Evolutionary conservation across 92 coral and sea anemone species (phyloP).

Genomic region (Phymanthus crucifer): DNA sequence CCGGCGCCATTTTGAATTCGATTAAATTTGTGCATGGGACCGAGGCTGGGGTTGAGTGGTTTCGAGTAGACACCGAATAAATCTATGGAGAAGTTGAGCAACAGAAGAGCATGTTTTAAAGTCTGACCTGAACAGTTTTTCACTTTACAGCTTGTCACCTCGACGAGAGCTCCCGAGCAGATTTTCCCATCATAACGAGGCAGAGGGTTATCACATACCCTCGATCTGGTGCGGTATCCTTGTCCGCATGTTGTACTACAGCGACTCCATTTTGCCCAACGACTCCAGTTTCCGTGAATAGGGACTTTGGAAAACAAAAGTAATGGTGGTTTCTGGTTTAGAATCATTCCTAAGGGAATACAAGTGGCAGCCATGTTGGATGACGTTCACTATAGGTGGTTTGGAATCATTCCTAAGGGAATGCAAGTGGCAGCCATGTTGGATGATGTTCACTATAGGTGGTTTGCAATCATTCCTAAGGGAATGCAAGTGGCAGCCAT

Average conservation of each 20-base stretch:
- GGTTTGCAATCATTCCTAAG: no score
- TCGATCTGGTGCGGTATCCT: conserved; percentile 60
- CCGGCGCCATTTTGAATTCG: no score
- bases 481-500: no score
- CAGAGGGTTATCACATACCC: conserved; percentile 61
- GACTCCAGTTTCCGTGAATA: conserved; percentile 74
- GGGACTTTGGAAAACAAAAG: conserved; percentile 34
- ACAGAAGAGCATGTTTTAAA: not conserved
- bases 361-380: no score
- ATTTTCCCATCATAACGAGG: conserved; percentile 64
- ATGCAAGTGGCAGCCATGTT: no score
- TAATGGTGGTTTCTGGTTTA: not conserved
- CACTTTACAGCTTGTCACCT: conserved; percentile 31
- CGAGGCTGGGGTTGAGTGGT: no score
- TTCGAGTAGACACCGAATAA: no score
- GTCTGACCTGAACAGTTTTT: conserved; percentile 16
- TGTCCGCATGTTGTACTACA: conserved; percentile 70
- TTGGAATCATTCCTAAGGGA: no score
- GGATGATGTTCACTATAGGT: no score
- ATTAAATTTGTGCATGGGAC: no score
- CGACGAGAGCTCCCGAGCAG: conserved; percentile 58
- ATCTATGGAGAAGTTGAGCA: no score
- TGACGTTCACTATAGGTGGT: no score
- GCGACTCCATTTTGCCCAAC: conserved; percentile 74
- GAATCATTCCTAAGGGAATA: not conserved